Evolutionary conservation across 1,140 invertebrate genomes (phyloP), one percentile per base, ranked within the genome.

Genomic region (Archivesica marissinica): DNA sequence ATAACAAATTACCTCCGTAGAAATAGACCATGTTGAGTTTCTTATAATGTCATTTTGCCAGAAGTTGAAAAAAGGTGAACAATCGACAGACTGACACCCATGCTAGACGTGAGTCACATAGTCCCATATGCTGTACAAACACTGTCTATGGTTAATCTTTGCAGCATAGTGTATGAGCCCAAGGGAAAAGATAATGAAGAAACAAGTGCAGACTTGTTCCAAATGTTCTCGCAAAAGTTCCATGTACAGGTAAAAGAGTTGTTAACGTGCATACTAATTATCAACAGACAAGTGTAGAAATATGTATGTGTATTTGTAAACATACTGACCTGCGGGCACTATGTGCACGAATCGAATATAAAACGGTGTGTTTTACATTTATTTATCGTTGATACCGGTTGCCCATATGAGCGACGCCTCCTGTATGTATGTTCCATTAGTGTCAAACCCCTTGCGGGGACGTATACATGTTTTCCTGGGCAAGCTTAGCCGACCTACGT

Each of bases 91-190:
- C 41, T 47, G 17, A 47, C 41, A 47, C 7, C 41, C 17, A 7
- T 47, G 7, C 17, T 7, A 7, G 17, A 17, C 41, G 7, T 47
- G 7, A 9, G 7, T 47, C 7, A 47, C 7, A 9, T 47, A 9
- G 44, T 47, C 7, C 44, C 7, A 17, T 47, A 17, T 47, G 7
- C 7, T 17, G 7, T 47, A 47, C 7, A 17, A 9, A 47, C 17
- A 9, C 44, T 47, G 44, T 47, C 7, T 9, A 47, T 52, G 50
- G 50, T n/a, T 7, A 23, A 9, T 68, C 44, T 76, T 88, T 87
- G 3, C 84, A 90, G 89, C 78, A 76, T 90, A 38, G 70, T 88
- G 4, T 90, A 90, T 82, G 86, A 89, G 38, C 88, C 89, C 28
- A 81, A 78, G 38, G 70, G 68, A n/a, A 17, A 38, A 52, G 85